A percentile compares a stretch with the other conserved stretches of the same genome.
Conservation (phyloP, 1,140 invertebrate genomes). For the Anastrepha ludens region DNA sequence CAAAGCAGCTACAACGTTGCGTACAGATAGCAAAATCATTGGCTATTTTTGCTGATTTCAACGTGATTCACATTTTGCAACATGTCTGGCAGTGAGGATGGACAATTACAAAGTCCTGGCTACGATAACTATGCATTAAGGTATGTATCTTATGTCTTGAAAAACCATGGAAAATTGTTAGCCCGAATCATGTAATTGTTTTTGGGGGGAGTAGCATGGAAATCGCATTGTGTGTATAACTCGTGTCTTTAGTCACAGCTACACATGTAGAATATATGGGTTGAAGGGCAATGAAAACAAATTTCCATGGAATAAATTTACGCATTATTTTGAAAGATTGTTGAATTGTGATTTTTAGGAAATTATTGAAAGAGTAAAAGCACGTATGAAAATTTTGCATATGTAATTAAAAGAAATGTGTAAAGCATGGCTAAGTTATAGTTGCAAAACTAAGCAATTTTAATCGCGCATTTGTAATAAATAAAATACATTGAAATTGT, state of each 20-base stretch:
- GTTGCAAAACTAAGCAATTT: conserved; percentile 10
- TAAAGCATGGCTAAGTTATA: conserved; percentile 53
- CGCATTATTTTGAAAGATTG: conserved; percentile 53
- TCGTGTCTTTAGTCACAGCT: conserved; percentile 9
- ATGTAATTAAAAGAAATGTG: conserved; percentile 56
- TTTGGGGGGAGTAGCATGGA: conserved; percentile 14
- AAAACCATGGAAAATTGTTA: conserved; percentile 56
- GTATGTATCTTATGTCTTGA: conserved; percentile 65
- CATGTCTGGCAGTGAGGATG: conserved; percentile 73
- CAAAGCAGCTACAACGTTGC: conserved; percentile 4
- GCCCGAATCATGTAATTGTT: conserved; percentile 6
- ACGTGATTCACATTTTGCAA: conserved; percentile 59
- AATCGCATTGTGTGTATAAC: conserved; percentile 40
- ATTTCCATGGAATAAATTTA: conserved; percentile 56
- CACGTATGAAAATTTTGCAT: conserved; percentile 45
- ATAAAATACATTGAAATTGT: no score
- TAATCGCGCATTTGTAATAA: background rate
- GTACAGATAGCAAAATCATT: conserved; percentile 25
- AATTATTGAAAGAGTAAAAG: conserved; percentile 53
- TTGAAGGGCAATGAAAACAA: conserved; percentile 49
- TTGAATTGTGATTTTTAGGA: conserved; percentile 48
- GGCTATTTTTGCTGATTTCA: background rate
- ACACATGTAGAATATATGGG: conserved; percentile 21
- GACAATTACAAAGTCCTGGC: conserved; percentile 70
- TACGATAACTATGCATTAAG: conserved; percentile 68